These are phyloP conservation scores for Chloroclysta siterata DNA, from an alignment of 2,888 invertebrate species.

Conservation along the genomic window DNA sequence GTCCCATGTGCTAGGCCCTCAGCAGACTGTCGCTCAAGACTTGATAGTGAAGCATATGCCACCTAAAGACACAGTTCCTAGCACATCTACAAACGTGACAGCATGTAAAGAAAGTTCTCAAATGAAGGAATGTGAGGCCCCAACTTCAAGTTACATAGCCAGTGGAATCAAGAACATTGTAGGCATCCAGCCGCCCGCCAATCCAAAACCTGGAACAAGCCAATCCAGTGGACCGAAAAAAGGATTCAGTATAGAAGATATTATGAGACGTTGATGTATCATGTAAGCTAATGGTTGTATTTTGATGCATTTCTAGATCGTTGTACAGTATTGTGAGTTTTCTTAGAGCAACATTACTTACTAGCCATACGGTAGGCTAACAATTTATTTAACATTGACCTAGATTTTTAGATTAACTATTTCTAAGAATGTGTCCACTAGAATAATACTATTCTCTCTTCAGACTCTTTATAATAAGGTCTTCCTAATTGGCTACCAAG, in stretches of 20 bases:
- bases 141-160: conserved; percentile 70
- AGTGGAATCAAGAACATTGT: conserved; percentile 82
- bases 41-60: conserved; percentile 82
- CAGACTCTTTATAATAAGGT: conserved; percentile 2
- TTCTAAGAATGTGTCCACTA: conserved; percentile 7
- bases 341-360: conserved; percentile 1
- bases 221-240: conserved; percentile 88
- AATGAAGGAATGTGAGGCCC: conserved; percentile 61
- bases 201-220: conserved; percentile 83
- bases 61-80: conserved; percentile 73
- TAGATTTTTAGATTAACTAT: conserved; percentile 13
- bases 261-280: conserved; percentile 88
- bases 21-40: conserved; percentile 82
- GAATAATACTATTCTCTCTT: neutral
- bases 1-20: conserved; percentile 74
- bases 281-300: conserved; percentile 32
- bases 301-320: conserved; percentile 46
- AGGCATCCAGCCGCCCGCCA: conserved; percentile 76
- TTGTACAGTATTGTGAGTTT: conserved; percentile 19
- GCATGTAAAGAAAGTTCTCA: conserved; percentile 64
- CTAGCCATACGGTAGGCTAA: conserved; percentile 16
- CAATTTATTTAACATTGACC: conserved; percentile 2
- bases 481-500: neutral
- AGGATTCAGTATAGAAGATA: conserved; percentile 96
- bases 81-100: conserved; percentile 72